Conservation (phyloP, 2,113 vertebrate species). For the Cyprinodon tularosa region DNA sequence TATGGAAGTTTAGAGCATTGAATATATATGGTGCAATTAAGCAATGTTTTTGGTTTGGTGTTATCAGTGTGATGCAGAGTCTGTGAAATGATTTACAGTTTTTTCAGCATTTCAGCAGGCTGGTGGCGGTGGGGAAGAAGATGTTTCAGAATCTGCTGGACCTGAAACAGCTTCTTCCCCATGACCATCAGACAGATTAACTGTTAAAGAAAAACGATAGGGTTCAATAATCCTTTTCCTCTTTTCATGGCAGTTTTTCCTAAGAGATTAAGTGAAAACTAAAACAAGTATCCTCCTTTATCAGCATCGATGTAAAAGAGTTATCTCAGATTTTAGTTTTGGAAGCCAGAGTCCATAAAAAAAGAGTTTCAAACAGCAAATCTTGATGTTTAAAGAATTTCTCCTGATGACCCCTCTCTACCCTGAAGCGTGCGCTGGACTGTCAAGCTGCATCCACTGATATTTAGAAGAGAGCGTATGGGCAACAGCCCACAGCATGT, state of each 20-base stretch:
- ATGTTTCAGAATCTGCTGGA: too few relatives aligned
- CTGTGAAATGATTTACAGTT: too few relatives aligned
- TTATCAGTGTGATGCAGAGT: too few relatives aligned
- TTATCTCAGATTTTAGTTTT: conserved; percentile 3
- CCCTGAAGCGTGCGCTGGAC: conserved; percentile 8
- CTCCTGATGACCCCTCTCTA: not conserved
- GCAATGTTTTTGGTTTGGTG: too few relatives aligned
- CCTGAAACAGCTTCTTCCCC: too few relatives aligned
- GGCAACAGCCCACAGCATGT: conserved; percentile 23
- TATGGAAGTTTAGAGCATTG: too few relatives aligned
- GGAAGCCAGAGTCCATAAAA: conserved; percentile 11
- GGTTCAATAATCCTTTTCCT: not conserved
- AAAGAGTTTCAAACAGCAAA: not conserved
- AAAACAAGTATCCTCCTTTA: not conserved
- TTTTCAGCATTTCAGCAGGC: too few relatives aligned
- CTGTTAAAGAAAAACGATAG: not conserved
- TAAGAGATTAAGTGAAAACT: not conserved
- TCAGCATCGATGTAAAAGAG: not conserved
- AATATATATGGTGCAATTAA: too few relatives aligned
- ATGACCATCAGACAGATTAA: too few relatives aligned
- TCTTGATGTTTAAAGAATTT: conserved; percentile 1
- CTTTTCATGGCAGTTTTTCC: not conserved
- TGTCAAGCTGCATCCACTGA: conserved; percentile 47
- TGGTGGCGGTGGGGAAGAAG: too few relatives aligned
- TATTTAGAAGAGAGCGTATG: conserved; percentile 44